phyloP scores from a whole-genome alignment of 2,797 vertebrate genomes.

The Gallinago nigripennis region DNA sequence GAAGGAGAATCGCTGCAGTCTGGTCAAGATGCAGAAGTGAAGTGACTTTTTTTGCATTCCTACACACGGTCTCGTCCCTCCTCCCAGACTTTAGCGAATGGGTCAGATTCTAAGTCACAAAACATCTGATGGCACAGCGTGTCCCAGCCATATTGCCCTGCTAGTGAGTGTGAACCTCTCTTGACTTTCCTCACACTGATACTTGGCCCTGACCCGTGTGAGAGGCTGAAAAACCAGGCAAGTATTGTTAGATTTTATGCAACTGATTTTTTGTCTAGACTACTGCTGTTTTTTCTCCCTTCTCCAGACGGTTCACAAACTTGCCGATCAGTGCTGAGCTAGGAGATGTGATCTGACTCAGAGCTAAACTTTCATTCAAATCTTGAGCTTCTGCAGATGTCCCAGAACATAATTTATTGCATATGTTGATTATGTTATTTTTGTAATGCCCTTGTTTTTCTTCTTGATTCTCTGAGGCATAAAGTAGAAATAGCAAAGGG shows the following conservation, averaged over 20 bases:
- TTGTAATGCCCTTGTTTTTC: not conserved
- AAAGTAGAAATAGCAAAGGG: slow-evolving; percentile 3
- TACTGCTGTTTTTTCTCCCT: not conserved
- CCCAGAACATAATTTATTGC: not conserved
- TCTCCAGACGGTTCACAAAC: not conserved
- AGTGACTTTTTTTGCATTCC: not conserved
- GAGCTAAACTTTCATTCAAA: slow-evolving; percentile 22
- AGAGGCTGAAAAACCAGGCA: slow-evolving; percentile 6
- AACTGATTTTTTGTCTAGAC: slow-evolving; percentile 16
- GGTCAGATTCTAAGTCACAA: not conserved
- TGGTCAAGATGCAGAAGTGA: not conserved
- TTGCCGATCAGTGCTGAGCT: not conserved
- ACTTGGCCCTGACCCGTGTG: not conserved
- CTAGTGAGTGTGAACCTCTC: not conserved
- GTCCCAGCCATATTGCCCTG: not conserved
- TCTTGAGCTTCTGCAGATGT: slow-evolving; percentile 8
- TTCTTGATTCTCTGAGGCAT: not conserved
- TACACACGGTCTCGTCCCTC: not conserved
- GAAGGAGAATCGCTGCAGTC: not conserved
- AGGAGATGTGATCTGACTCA: slow-evolving; percentile 31
- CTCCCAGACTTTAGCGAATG: not conserved
- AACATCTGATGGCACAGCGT: not conserved
- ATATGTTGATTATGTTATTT: not conserved
- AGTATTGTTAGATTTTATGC: slow-evolving; percentile 20
- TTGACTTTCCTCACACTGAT: not conserved